Evolutionary conservation across 2,888 invertebrate species (phyloP).

Genomic region (Lampropteryx suffumata): DNA sequence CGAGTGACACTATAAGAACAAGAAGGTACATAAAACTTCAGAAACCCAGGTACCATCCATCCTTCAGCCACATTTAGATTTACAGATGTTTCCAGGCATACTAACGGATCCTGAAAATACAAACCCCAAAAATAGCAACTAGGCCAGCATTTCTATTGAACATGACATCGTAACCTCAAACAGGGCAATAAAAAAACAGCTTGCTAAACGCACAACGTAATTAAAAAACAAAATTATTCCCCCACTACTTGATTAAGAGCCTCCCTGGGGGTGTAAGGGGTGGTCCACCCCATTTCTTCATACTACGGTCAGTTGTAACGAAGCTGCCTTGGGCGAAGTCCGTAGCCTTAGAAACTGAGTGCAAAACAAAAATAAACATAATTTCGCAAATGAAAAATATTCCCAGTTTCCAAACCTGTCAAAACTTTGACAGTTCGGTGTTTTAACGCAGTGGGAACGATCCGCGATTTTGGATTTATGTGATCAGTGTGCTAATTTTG

Average conservation of each 20-base stretch:
- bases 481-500: slow-evolving; percentile 43
- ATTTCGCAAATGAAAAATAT: slow-evolving; percentile 28
- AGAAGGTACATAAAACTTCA: no score
- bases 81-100: no score
- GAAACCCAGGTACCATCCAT: no score
- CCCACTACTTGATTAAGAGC: slow-evolving; percentile 70
- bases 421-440: not conserved
- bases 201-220: slow-evolving; percentile 72
- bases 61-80: no score
- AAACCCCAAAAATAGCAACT: slow-evolving; percentile 19
- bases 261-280: slow-evolving; percentile 36
- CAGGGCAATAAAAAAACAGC: slow-evolving; percentile 32
- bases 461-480: slow-evolving; percentile 3
- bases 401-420: not conserved
- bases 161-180: slow-evolving; percentile 38
- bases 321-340: slow-evolving; percentile 66
- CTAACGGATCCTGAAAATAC: slow-evolving; percentile 10
- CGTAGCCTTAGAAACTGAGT: slow-evolving; percentile 77
- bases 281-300: slow-evolving; percentile 63
- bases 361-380: slow-evolving; percentile 80
- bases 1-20: no score
- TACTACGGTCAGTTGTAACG: slow-evolving; percentile 74
- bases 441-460: slow-evolving; percentile 6
- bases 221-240: slow-evolving; percentile 81
- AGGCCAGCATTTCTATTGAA: slow-evolving; percentile 26